These are phyloP conservation scores for Corythaixoides concolor DNA, from an alignment of 2,113 vertebrate genomes.

Conservation along the genomic window DNA sequence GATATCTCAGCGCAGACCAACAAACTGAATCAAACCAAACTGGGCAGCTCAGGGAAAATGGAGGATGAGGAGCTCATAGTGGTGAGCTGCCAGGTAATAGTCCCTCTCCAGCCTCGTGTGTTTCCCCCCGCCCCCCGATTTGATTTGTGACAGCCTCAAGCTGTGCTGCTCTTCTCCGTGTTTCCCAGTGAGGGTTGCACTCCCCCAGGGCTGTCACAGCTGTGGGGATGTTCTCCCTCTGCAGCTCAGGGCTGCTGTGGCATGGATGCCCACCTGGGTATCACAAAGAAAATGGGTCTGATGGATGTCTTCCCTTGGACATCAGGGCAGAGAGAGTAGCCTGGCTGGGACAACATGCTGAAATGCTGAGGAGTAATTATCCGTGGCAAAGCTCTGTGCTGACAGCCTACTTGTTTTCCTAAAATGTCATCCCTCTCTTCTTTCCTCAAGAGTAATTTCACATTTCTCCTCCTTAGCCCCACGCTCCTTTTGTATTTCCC, in stretches of 20 bases:
- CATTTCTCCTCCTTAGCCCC: neutral
- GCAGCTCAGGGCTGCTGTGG: neutral
- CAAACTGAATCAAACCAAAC: slow-evolving; percentile 67
- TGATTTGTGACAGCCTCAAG: neutral
- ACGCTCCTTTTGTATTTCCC: rapidly evolving
- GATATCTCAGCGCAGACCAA: slow-evolving; percentile 47
- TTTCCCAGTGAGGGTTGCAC: neutral
- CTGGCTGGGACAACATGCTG: neutral
- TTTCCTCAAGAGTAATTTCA: neutral
- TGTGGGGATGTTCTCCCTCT: neutral
- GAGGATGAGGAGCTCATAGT: slow-evolving; percentile 80
- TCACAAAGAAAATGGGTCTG: neutral
- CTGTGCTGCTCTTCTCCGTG: neutral
- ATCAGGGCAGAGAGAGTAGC: neutral
- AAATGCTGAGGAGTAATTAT: neutral
- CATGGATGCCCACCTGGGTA: neutral
- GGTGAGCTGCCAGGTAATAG: slow-evolving; percentile 81
- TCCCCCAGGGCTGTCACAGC: rapidly evolving
- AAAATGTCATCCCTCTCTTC: neutral
- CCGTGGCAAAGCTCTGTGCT: neutral
- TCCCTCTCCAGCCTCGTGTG: neutral
- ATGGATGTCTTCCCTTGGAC: neutral
- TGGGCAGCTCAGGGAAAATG: slow-evolving; percentile 57
- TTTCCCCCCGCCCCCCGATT: rapidly evolving
- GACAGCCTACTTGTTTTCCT: neutral